Base-by-base conservation (phyloP, 2,113 vertebrate species). In the Ochotona princeps region DNA sequence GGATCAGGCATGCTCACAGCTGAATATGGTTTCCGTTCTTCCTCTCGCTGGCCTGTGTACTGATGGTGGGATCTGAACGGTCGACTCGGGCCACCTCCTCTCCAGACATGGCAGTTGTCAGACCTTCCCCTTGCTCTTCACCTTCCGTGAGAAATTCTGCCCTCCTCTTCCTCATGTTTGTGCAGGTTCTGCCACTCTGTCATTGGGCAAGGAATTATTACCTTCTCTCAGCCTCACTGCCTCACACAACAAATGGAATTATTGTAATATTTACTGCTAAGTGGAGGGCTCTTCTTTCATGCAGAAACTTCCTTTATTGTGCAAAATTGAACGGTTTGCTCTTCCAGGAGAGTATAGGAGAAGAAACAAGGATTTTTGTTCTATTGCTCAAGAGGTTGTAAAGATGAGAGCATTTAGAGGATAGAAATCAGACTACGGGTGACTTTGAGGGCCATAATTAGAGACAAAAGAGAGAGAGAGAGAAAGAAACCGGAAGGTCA, bases 321-420 rank as follows among this genome's bases (percentile, higher is more conserved):
- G 75, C 7, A 89, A 79, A 83, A 83, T 10, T 65, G 8, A 85
- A 54, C 25, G 14, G 30, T 44, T 92, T 75, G 8, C 82, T 81
- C 26, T 72, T 67, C 66, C n/a, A 81, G 32, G 35, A 91, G 51
- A 81, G 5, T 54, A 61, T 67, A 28, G 57, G 12, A 72, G 47
- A 87, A n/a, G 25, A 87, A 70, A 67, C 81, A 47, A 75, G 28
- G 21, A 75, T 93, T 91, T 87, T 61, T 70, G 7, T 66, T 90
- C 21, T 32, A 28, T 81, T 82, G 26, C 18, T 75, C 51, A 78
- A 79, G 47, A 82, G 20, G 9, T 49, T 8, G 7, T 60, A 75
- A 70, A n/a, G 21, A 87, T 51, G 23, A 72, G 6, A 18, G 1
- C 6, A 60, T 3, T 25, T 26, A 81, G 9, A 66, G 12, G 14